Evolutionary conservation across 92 coral and sea anemone genomes (phyloP), one percentile per base, ranked within the genome.

Genomic region (Nematostella vectensis): DNA sequence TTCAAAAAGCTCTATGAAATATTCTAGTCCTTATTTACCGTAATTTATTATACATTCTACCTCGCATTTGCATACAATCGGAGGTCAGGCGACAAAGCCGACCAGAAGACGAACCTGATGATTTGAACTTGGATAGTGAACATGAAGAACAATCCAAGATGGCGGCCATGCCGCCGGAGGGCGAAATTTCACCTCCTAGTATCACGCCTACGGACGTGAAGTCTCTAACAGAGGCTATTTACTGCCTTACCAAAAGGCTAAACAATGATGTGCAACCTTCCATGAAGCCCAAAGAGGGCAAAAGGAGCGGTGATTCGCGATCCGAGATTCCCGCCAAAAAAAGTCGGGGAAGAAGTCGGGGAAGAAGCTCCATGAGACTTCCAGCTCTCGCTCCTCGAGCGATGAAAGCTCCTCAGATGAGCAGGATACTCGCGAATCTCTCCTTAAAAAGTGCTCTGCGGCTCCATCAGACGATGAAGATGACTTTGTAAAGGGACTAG

Each of bases 51-150:
- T n/a, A n/a, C n/a, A 70, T 65, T 71, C 75, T 77, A 69, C 77
- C 77, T 77, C 51, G 63, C 77, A 77, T 77, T 77, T 48, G 72
- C 85, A 58, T 71, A 43, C 79, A 71, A 47, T 78, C 85, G 59
- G 73, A 77, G 57, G 75, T 33, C 40, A 33, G 8, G 40, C 15
- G 40, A 33, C 8, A 33, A 6, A 33, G 40, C 40, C 6, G 15
- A 15, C 40, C 15, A 6, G 40, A 33, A 33, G 40, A 33, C 40
- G 40, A 33, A 33, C 15, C 15, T 33, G 40, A 33, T 33, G 40
- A 33, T 6, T 6, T 33, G 15, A 33, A 15, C 15, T 15, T 33
- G 8, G 6, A 33, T 33, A 6, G 8, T 15, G 40, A 33, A 6
- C 40, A 6, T 33, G 40, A 33, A 33, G 8, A 33, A 33, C 8